Evolutionary conservation across 2,888 invertebrate genomes (phyloP).

Genomic region (Epiperipatus broadwayi): DNA sequence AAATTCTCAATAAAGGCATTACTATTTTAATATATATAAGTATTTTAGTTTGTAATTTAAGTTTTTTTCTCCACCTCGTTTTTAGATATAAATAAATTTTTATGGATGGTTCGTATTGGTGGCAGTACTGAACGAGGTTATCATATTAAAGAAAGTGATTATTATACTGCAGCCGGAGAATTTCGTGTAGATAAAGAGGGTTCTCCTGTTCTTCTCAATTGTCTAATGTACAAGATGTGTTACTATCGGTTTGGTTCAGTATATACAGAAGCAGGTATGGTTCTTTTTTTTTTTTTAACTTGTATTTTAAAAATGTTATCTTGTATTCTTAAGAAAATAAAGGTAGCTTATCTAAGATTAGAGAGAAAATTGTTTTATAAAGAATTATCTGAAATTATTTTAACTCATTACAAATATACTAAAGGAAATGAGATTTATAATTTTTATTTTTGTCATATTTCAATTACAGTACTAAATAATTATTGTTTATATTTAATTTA

Average conservation of each 20-base stretch:
- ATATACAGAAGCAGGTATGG: conserved; percentile 71
- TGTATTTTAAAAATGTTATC: background rate
- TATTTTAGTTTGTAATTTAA: no score
- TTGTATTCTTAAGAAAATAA: conserved; percentile 1
- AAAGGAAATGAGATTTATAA: no score
- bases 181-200: conserved; percentile 90
- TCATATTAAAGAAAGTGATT: conserved; percentile 89
- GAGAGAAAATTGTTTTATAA: no score
- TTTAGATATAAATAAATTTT: conserved; percentile 88
- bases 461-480: no score
- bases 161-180: conserved; percentile 86
- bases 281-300: background rate
- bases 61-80: no score
- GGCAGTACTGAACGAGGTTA: conserved; percentile 84
- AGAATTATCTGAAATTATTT: no score
- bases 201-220: conserved; percentile 72
- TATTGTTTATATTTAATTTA: no score
- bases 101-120: conserved; percentile 97
- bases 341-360: no score
- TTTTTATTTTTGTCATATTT: no score
- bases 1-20: no score
- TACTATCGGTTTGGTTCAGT: conserved; percentile 93
- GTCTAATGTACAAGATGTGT: conserved; percentile 98
- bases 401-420: no score
- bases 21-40: no score